Conservation (phyloP, 2,888 invertebrate species). For the Drosophila maculinotata region DNA sequence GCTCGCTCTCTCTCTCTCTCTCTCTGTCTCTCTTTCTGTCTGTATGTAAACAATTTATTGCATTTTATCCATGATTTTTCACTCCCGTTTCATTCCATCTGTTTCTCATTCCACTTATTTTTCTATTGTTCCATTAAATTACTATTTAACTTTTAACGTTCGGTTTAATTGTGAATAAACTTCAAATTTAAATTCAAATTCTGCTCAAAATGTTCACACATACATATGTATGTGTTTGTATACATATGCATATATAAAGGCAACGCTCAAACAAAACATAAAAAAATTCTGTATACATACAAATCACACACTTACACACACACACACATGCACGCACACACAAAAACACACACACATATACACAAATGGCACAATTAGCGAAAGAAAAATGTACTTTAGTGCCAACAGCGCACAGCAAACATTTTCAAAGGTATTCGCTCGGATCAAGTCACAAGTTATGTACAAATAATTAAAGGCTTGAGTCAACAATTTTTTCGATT, state of each 20-base stretch:
- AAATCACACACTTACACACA: slow-evolving; percentile 30
- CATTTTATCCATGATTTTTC: slow-evolving; percentile 2
- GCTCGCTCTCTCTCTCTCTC: background rate
- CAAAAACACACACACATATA: slow-evolving; percentile 12
- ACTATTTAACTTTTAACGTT: background rate
- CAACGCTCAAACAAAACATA: slow-evolving; percentile 51
- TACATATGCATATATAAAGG: slow-evolving; percentile 44
- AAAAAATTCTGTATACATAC: slow-evolving; percentile 59
- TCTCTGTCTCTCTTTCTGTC: background rate
- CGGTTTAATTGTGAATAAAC: background rate
- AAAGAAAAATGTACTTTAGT: slow-evolving; percentile 12
- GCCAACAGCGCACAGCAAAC: background rate
- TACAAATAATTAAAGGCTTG: background rate
- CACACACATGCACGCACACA: slow-evolving; percentile 2
- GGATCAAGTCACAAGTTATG: background rate
- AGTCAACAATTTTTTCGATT: background rate
- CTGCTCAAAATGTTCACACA: background rate
- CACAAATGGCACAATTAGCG: slow-evolving; percentile 32
- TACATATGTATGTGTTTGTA: slow-evolving; percentile 19
- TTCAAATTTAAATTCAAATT: background rate
- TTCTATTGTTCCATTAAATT: background rate
- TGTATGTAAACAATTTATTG: background rate
- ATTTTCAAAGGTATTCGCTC: background rate
- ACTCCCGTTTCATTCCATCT: background rate
- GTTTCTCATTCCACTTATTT: background rate